Conservation (phyloP, 1,140 invertebrate genomes). For the Heliconius hewitsoni region DNA sequence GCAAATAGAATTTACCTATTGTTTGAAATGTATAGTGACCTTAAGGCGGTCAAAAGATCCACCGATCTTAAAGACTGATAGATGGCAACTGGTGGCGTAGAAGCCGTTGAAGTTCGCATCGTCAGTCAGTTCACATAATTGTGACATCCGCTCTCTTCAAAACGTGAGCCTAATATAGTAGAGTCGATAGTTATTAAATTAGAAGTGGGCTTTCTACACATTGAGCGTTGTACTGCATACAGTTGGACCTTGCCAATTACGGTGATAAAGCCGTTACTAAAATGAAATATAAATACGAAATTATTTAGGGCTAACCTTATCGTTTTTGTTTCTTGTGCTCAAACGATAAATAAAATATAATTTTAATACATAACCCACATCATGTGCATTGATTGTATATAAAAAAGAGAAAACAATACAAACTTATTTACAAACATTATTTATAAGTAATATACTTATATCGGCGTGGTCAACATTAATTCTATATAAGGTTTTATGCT, state of each 20-base stretch:
- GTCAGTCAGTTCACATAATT: conserved; percentile 63
- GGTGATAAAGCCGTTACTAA: conserved; percentile 64
- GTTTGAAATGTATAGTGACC: not conserved
- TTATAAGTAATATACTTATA: not conserved
- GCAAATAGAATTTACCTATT: not conserved
- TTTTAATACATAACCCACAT: not conserved
- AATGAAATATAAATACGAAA: conserved; percentile 34
- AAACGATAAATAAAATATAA: not conserved
- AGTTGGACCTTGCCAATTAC: conserved; percentile 56
- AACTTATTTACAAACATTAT: not conserved
- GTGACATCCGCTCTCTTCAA: conserved; percentile 67
- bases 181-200: conserved; percentile 45
- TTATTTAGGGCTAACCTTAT: not conserved
- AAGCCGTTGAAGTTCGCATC: conserved; percentile 49
- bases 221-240: conserved; percentile 54
- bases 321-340: not conserved
- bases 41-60: conserved; percentile 34
- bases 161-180: conserved; percentile 65
- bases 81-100: conserved; percentile 54
- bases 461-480: not conserved
- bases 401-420: not conserved
- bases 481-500: not conserved
- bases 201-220: conserved; percentile 45
- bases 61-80: conserved; percentile 53
- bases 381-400: not conserved